Evolutionary conservation across 2,888 invertebrate genomes (phyloP), one percentile per base, ranked within the genome.

Genomic region (Phortica magna): DNA sequence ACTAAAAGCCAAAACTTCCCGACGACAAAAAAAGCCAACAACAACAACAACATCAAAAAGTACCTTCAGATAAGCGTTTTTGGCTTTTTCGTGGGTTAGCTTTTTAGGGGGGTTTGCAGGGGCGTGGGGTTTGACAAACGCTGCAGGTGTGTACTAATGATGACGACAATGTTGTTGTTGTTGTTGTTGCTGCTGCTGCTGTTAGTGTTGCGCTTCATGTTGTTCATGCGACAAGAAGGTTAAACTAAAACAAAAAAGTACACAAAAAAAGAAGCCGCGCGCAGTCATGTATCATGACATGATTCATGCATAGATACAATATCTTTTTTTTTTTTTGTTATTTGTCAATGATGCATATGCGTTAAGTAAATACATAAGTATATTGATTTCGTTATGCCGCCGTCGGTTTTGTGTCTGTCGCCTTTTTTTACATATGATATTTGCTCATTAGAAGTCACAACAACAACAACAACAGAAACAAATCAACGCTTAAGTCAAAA

Each of bases 231-330:
- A 10, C 7, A 17, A 17, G 10, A 64, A 22, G 39, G 31, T 31
- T 2, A 31, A 12, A 31, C 14, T 3, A 9, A 64, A 64, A 64
- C 9, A 61, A 19, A 22, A 22, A n/a, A n/a, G 12, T 22, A 61
- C 61, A 9, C 48, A 48, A 48, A 31, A 31, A 64, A 61, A 61
- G 22, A 19, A 22, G 12, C 17, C 64, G 31, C 64, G 2, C 31
- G 7, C 31, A 0, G 31, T 1, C 31, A 31, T 31, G 31, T 9
- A 48, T 31, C 10, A 31, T 10, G 39, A 64, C 31, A 64, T 64
- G 64, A 64, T 64, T 64, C 64, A 64, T 14, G 64, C 12, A 10
- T 64, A 64, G 64, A 64, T 64, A 64, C 22, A 64, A 64, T 64
- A 64, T 64, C 64, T 64, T 7, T 48, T 48, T 48, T 64, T 14